Percentiles rank a stretch among this genome's conserved stretches.
Conservation (phyloP, 2,797 vertebrate genomes). For the Rhynchotus rufescens region DNA sequence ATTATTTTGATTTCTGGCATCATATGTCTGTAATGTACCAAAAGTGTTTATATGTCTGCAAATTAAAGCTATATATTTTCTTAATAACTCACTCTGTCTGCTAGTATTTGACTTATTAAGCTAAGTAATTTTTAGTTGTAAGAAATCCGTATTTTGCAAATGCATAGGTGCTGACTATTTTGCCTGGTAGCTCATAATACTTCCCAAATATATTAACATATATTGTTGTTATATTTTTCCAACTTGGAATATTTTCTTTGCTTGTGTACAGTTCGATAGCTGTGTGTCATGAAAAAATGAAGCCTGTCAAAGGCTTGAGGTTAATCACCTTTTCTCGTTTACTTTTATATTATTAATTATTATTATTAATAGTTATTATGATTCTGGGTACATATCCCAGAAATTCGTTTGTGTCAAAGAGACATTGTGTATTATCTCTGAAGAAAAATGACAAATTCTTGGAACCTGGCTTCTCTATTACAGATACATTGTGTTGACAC, state of each 20-base stretch:
- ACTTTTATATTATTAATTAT: conserved; percentile 10
- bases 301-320: not conserved
- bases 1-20: conserved; percentile 76
- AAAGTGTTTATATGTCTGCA: conserved; percentile 87
- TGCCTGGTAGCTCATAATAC: not conserved
- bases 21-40: conserved; percentile 81
- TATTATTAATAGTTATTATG: too few relatives aligned
- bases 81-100: conserved; percentile 73
- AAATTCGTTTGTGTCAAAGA: not conserved
- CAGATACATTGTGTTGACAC: not conserved
- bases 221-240: not conserved
- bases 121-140: not conserved
- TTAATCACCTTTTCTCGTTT: not conserved
- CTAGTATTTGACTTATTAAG: conserved; percentile 57
- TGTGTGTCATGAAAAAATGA: conserved; percentile 7
- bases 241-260: not conserved
- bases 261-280: not conserved
- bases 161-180: not conserved
- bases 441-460: not conserved
- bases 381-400: not conserved
- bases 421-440: not conserved
- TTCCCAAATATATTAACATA: not conserved
- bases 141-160: conserved; percentile 5
- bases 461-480: not conserved
- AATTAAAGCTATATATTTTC: conserved; percentile 89